Evolutionary conservation across 2,888 invertebrate genomes (phyloP), one percentile per base, ranked within the genome.

Genomic region (Drosophila yooni): DNA sequence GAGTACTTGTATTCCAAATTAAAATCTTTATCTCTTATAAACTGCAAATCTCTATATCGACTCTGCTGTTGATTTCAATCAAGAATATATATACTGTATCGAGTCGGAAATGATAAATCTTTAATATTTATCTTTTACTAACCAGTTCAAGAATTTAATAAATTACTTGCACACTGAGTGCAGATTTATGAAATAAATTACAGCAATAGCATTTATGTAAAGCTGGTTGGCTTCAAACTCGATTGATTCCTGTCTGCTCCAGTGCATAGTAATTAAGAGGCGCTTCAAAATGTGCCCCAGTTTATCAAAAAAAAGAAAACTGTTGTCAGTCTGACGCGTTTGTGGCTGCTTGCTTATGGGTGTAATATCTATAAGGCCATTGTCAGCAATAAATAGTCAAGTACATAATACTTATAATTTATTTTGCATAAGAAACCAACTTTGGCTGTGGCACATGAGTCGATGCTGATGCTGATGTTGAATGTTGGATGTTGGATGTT

Each of bases 401-500:
- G 85, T 87, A 87, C 85, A 89, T 89, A 89, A 89, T 85, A 87
- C 84, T 85, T 85, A 68, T 84, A 85, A 85, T 84, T 84, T 89
- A 87, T 89, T 89, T 84, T 84, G 88, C 89, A 84, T 81, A 74
- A 68, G 80, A 82, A 75, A 69, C 62, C 72, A 81, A 70, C 74
- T 80, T 80, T 71, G 74, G 66, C 66, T 61, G 57, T 66, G 58
- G 63, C 76, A 79, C 69, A 69, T 74, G 79, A 71, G 70, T 52
- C 31, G 66, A 58, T 43, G 27, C 62, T 58, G 51, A 36, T 65
- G 62, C 48, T 56, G 38, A 31, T 48, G 62, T 38, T 50, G 67
- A 6, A 21, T 48, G 67, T 38, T 50, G 67, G 3, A 25, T 62
- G 70, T 68, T 70, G 70, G 18, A 58, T 70, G 69, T 60, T 60